Base-by-base conservation (phyloP, 1,140 invertebrate species). In the Heliconius hermathena region DNA sequence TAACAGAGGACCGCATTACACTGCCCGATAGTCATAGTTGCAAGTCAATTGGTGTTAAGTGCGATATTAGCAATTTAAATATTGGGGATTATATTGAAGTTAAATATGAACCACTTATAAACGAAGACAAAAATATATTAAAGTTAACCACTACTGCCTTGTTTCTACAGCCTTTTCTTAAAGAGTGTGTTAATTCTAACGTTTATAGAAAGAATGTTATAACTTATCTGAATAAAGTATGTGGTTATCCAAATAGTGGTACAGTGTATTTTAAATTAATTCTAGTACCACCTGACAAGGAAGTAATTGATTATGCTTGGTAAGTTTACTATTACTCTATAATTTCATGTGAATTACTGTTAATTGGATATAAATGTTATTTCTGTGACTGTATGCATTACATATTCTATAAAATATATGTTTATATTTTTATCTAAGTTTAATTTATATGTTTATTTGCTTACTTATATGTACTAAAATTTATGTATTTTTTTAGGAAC, bases 221-320 rank as follows among this genome's bases (percentile, higher is more conserved):
- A n/a, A 83, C 75, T 26, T 77, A 89, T 86, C 83, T 93, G 57
- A 83, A 84, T 76, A 76, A 85, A 71, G 33, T 88, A 38, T 82
- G 85, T 78, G 82, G 85, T 38, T 82, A 84, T 77, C 81, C 87
- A 36, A 73, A 78, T n/a, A 87, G 84, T 80, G 82, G 83, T 72
- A 85, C 82, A 73, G 86, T 87, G 46, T 94, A 88, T 81, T 88
- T 90, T 38, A 93, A 92, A 81, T 82, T 94, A 77, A 90, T 89
- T 52, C 83, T 96, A 41, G 85, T 93, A 79, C 93, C 94, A 38
- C 96, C 96, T 11, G 95, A 92, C 41, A 95, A 89, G 77, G 95
- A 97, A 85, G 95, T 96, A 57, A 92, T 97, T 79, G 97, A 97
- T 93, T 96, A 96, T 86, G 95, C 94, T 78, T 97, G 96, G 96